Conservation (phyloP, 2,888 invertebrate species). For the Drepanosiphum platanoidis region DNA sequence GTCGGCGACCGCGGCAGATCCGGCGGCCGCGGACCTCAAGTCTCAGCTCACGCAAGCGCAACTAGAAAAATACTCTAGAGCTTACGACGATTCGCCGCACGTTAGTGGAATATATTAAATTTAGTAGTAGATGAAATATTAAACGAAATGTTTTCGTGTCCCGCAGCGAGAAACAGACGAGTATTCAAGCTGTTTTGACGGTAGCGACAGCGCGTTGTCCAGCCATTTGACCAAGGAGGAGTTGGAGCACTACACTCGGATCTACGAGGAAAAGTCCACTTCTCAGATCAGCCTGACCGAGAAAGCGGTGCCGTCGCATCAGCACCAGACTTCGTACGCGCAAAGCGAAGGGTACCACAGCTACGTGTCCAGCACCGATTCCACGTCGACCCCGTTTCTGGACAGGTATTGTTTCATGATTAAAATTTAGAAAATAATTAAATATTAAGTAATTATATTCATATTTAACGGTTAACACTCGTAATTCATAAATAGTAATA, state of each 20-base stretch:
- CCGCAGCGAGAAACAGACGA: constrained; percentile 60
- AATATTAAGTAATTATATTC: no score
- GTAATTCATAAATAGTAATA: no score
- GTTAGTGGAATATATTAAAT: constrained; percentile 12
- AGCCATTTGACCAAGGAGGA: constrained; percentile 68
- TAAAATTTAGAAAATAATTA: no score
- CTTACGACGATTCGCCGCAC: constrained; percentile 68
- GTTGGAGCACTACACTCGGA: constrained; percentile 70
- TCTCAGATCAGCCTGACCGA: constrained; percentile 62
- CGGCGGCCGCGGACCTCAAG: neutral
- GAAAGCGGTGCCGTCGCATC: constrained; percentile 69
- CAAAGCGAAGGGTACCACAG: constrained; percentile 84
- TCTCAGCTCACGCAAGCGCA: constrained; percentile 69
- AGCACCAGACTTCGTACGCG: constrained; percentile 80
- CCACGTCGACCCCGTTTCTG: constrained; percentile 79
- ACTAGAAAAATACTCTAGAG: constrained; percentile 68
- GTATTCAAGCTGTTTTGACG: constrained; percentile 61
- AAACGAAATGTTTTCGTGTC: constrained; percentile 19
- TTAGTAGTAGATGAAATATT: neutral
- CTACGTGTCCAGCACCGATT: constrained; percentile 81
- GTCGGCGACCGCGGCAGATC: constrained; percentile 70
- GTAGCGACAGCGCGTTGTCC: constrained; percentile 61
- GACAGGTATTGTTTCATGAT: constrained; percentile 76
- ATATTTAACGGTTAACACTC: no score
- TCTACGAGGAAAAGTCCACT: constrained; percentile 66